Evolutionary conservation across 2,888 invertebrate species (phyloP), one percentile per base, ranked within the genome.

Genomic region (Microctonus hyperodae): DNA sequence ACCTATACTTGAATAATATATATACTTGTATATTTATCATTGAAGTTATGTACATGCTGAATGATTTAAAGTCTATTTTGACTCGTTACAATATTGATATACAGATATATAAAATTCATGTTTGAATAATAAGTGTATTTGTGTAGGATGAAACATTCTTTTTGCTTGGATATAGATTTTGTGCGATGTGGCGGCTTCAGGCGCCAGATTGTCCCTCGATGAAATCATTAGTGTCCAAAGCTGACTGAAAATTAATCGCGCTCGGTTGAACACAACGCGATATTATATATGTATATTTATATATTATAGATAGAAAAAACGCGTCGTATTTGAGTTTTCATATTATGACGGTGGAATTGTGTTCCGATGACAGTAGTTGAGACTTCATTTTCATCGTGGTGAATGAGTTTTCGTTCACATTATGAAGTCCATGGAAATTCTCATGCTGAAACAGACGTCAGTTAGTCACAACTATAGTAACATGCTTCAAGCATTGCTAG

Each of bases 171-270:
- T n/a, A 37, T n/a, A n/a, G n/a, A n/a, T n/a, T 37, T 37, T 22
- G 48, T 10, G 9, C 31, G 58, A n/a, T n/a, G n/a, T 58, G 58
- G 58, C 58, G 53, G 63, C 59, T 64, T 28, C 48, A 59, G 64
- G 63, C 58, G 59, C 53, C 67, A 44, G 55, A 61, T 63, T 58
- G 67, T 67, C 59, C 63, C 56, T 57, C 62, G 48, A 70, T 70
- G 62, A 67, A 53, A 69, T 70, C 65, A 72, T 73, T 66, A 67
- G 61, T 64, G 65, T 48, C 53, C 37, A 48, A 65, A 48, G 28
- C 58, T n/a, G n/a, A 56, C 64, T 16, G 68, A 65, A 70, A 68
- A 73, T 66, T 72, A 71, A 73, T 73, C 71, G 60, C 66, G 61
- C 63, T 11, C 44, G 63, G 67, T 65, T 70, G 73, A 73, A 50